A percentile compares a stretch with the other conserved stretches of the same genome.
Conservation (phyloP, 2,797 vertebrate genomes). For the Rhyacichthys aspro region DNA sequence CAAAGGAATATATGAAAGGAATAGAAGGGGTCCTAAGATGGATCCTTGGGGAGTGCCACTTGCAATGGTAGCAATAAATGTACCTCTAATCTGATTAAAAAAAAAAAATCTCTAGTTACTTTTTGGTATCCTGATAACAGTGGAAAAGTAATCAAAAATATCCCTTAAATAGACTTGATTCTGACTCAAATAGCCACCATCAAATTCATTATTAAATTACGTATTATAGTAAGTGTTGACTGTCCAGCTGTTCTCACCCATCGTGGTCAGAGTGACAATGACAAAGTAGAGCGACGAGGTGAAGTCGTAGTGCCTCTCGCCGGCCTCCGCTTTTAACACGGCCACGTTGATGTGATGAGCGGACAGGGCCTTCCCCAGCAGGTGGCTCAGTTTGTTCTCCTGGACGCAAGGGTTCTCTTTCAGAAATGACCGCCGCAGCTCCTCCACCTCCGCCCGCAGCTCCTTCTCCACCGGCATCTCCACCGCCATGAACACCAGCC, state of each 20-base stretch:
- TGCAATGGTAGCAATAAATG: too few species aligned
- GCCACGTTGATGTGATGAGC: slow-evolving; percentile 67
- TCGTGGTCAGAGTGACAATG: slow-evolving; percentile 80
- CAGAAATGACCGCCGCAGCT: slow-evolving; percentile 65
- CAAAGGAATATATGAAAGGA: too few species aligned
- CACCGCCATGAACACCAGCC: slow-evolving; percentile 64
- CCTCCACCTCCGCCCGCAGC: slow-evolving; percentile 60
- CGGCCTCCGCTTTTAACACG: slow-evolving; percentile 44
- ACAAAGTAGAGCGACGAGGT: slow-evolving; percentile 82
- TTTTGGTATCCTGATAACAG: too few species aligned
- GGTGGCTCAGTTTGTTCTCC: slow-evolving; percentile 56
- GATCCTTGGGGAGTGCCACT: too few species aligned
- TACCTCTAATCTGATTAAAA: too few species aligned
- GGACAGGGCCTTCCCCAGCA: slow-evolving; percentile 58
- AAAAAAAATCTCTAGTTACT: too few species aligned
- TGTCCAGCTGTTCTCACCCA: slow-evolving; percentile 66
- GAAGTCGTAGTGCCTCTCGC: slow-evolving; percentile 71
- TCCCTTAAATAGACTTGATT: too few species aligned
- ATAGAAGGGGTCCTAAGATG: too few species aligned
- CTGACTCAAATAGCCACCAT: too few species aligned
- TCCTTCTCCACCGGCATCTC: slow-evolving; percentile 66
- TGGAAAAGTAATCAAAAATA: too few species aligned
- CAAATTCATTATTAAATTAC: too few species aligned
- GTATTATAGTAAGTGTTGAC: too few species aligned
- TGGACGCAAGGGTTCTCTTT: slow-evolving; percentile 66